Evolutionary conservation across 2,113 vertebrate species (phyloP).

Genomic region (Pygoscelis adeliae): DNA sequence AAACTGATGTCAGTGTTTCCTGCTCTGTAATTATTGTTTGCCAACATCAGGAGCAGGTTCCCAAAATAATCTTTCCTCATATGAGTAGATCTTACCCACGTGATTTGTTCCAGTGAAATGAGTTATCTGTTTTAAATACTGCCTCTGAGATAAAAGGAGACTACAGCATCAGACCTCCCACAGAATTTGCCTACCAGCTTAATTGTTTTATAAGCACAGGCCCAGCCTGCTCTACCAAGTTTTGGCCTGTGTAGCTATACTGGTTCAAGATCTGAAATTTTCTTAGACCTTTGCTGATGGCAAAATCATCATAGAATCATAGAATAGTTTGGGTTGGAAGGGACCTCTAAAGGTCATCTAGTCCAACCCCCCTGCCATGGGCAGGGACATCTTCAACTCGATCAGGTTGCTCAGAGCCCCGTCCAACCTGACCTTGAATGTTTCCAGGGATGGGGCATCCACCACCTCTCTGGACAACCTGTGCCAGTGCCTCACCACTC

Average conservation of each 20-base stretch:
- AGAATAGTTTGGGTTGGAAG: too few relatives aligned
- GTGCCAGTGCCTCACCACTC: too few relatives aligned
- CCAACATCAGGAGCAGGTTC: background rate
- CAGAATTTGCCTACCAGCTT: background rate
- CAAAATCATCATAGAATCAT: background rate
- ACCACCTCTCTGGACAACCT: too few relatives aligned
- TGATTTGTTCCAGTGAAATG: constrained; percentile 3
- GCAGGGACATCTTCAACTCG: too few relatives aligned
- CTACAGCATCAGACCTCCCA: background rate
- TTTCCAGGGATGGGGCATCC: too few relatives aligned
- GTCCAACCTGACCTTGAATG: too few relatives aligned
- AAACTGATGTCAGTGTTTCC: background rate
- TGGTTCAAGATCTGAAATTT: background rate
- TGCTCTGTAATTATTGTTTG: constrained; percentile 19
- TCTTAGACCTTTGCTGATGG: background rate
- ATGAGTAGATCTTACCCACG: background rate
- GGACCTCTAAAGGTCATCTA: too few relatives aligned
- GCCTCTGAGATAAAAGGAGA: background rate
- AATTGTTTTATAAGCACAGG: background rate
- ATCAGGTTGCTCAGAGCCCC: too few relatives aligned
- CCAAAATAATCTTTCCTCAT: background rate
- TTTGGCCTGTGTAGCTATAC: background rate
- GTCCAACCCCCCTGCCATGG: too few relatives aligned
- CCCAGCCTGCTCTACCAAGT: background rate
- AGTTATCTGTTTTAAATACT: background rate